A percentile compares a stretch with the other conserved stretches of the same genome.
phyloP scores from a whole-genome alignment of 2,113 vertebrate genomes.

The Manacus vitellinus region DNA sequence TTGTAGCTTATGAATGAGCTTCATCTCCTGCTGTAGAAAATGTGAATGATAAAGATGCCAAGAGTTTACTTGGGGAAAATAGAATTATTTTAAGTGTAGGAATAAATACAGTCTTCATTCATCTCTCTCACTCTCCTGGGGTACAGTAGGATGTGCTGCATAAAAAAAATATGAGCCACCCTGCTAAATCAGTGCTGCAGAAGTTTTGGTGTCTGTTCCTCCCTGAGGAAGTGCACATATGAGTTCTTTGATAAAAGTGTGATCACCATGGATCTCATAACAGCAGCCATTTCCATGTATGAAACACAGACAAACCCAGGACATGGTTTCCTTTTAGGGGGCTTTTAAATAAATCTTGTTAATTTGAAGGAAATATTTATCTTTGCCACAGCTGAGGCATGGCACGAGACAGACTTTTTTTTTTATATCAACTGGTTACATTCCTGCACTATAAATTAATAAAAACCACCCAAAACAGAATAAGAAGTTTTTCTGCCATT shows the following conservation, averaged over 20 bases:
- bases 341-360: not conserved
- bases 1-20: not conserved
- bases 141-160: not conserved
- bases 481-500: not conserved
- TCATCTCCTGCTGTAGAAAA: not conserved
- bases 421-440: not conserved
- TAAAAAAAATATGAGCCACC: not conserved
- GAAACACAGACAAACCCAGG: not conserved
- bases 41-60: not conserved
- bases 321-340: not conserved
- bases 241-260: not conserved
- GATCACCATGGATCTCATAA: not conserved
- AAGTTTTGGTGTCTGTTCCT: not conserved
- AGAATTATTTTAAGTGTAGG: not conserved
- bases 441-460: not conserved
- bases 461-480: no score
- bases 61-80: not conserved
- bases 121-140: not conserved
- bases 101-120: not conserved
- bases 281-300: not conserved
- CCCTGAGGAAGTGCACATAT: not conserved
- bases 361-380: not conserved
- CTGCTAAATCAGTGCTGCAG: not conserved
- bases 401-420: fast-evolving
- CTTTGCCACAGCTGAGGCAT: not conserved